These are phyloP conservation scores for Falcunculus frontatus DNA, from an alignment of 2,113 vertebrate genomes.

Conservation along the genomic window DNA sequence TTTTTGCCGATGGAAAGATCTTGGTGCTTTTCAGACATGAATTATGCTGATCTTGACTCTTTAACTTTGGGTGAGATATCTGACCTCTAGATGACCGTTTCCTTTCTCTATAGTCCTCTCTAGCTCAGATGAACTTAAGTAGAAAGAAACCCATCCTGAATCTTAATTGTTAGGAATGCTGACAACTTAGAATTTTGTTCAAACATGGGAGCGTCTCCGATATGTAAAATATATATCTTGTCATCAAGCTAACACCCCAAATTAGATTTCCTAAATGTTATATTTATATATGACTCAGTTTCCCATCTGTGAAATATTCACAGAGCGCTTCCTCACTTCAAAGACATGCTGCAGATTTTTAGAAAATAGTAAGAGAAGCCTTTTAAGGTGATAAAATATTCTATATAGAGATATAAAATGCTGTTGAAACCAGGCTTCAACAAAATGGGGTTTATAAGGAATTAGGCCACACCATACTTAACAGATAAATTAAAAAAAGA, in stretches of 20 bases:
- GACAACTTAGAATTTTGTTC: neutral
- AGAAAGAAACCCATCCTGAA: neutral
- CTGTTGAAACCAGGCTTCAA: neutral
- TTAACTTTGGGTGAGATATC: neutral
- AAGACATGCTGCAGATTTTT: slow-evolving; percentile 3
- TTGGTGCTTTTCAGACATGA: neutral
- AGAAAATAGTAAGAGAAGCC: slow-evolving; percentile 19
- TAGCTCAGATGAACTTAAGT: neutral
- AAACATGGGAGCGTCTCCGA: neutral
- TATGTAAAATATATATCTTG: neutral
- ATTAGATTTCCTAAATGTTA: slow-evolving; percentile 49
- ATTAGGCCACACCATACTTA: neutral
- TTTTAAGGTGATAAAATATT: slow-evolving; percentile 35
- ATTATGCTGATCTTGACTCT: neutral
- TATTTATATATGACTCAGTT: slow-evolving; percentile 54
- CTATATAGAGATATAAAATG: neutral
- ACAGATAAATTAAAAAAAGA: neutral
- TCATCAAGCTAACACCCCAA: neutral
- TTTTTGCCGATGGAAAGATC: rapidly evolving
- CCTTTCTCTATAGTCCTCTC: neutral
- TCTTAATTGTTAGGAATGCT: neutral
- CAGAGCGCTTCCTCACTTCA: slow-evolving; percentile 16
- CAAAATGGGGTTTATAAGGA: neutral
- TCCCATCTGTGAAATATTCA: slow-evolving; percentile 44
- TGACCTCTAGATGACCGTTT: neutral